Percentiles rank a stretch among this genome's conserved stretches.
phyloP scores from a whole-genome alignment of 2,888 invertebrate genomes.

The Sturmia bella region DNA sequence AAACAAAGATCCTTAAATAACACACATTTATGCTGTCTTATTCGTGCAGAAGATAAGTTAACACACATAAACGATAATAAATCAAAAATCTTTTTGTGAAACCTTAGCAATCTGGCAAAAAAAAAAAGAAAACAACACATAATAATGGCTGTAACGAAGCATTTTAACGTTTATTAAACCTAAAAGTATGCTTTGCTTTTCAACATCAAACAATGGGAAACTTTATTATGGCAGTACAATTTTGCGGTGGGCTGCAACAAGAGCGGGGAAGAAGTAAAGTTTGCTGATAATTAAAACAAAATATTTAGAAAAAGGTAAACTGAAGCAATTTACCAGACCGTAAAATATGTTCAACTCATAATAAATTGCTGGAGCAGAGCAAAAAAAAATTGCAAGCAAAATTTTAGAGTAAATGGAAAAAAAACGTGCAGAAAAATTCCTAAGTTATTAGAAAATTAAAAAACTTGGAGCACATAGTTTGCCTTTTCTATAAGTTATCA shows the following conservation, averaged over 20 bases:
- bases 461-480: no score
- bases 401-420: not conserved
- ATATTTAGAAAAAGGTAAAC: constrained; percentile 33
- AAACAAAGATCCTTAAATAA: not conserved
- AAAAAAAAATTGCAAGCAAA: not conserved
- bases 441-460: no score
- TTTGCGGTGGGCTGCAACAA: not conserved
- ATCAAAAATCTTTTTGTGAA: constrained; percentile 56
- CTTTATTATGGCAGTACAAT: constrained; percentile 29
- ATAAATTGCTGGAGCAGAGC: not conserved
- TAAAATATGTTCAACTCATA: constrained; percentile 27
- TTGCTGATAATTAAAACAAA: constrained; percentile 10
- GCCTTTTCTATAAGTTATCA: no score
- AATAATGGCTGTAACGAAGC: constrained; percentile 10
- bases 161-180: constrained; percentile 43
- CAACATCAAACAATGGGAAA: constrained; percentile 22
- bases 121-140: constrained; percentile 3
- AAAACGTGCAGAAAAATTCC: not conserved
- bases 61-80: constrained; percentile 64
- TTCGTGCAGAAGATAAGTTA: constrained; percentile 51
- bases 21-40: not conserved
- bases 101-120: constrained; percentile 18
- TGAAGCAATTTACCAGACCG: constrained; percentile 44
- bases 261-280: not conserved
- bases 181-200: constrained; percentile 45